Percentiles rank a stretch among this genome's conserved stretches.
These are phyloP conservation scores for Eulemur rubriventer DNA, from an alignment of 2,797 vertebrate species.

Conservation along the genomic window DNA sequence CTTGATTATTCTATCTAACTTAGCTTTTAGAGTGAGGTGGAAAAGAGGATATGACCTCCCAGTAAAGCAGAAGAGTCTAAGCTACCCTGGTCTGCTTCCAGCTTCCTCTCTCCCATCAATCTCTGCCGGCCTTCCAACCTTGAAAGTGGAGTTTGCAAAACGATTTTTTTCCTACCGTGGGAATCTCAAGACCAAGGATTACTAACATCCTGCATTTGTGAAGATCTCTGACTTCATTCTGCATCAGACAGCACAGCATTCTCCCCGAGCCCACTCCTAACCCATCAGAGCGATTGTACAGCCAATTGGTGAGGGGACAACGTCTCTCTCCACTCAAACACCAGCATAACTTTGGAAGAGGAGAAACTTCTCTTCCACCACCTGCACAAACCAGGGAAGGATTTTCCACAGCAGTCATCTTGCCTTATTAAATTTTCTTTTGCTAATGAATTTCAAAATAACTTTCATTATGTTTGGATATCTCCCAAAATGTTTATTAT, in stretches of 20 bases:
- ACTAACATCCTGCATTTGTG: background rate
- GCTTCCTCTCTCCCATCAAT: background rate
- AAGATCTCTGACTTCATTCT: background rate
- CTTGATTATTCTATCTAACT: constrained; percentile 10
- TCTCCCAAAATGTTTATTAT: constrained; percentile 21
- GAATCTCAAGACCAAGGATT: background rate
- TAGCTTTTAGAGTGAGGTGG: background rate
- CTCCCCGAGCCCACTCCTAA: background rate
- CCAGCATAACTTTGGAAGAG: no score
- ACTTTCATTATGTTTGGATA: background rate
- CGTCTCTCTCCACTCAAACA: background rate
- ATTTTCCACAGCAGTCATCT: background rate
- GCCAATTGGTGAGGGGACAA: accelerated
- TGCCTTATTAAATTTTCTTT: background rate
- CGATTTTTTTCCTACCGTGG: background rate
- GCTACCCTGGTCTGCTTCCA: background rate
- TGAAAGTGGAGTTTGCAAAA: background rate
- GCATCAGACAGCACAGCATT: background rate
- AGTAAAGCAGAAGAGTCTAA: background rate
- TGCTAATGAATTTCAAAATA: background rate
- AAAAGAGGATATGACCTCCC: background rate
- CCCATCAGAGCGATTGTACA: background rate
- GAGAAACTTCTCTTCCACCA: background rate
- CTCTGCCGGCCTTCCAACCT: background rate
- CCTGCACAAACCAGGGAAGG: background rate